Base-by-base conservation (phyloP, 2,888 invertebrate genomes). In the Ectemnius continuus region DNA sequence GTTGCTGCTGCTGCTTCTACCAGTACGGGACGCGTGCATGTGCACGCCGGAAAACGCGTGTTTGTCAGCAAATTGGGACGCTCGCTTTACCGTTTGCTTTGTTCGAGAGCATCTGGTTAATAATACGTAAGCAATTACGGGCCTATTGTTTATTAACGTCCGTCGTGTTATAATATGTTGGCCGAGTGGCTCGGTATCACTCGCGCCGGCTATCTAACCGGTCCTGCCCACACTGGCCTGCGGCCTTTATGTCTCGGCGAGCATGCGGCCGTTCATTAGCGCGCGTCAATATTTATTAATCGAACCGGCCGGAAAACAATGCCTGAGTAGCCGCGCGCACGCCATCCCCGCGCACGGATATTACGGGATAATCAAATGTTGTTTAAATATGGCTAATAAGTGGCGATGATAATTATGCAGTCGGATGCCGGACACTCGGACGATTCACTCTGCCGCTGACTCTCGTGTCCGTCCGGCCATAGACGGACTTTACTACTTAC, bases 251-350 rank as follows among this genome's bases (percentile, higher is more conserved):
- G 73, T 80, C 76, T 70, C 76, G 68, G 48, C 63, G 66, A 58
- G 36, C 36, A 8, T 36, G 59, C 67, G 67, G 58, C 68, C 68
- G 72, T 73, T 76, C 81, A 81, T 81, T 81, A 81, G 74, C 69
- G 67, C 36, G 63, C 52, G 81, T 74, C 80, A 81, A 81, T 81
- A 79, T 81, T 79, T 79, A 81, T 81, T 81, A 79, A 81, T 59
- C 70, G 48, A 52, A 52, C 68, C 79, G 69, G 61, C 58, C 71
- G 72, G 67, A 78, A 72, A 64, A 60, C 66, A 52, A 70, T 59
- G 59, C 58, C 28, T 14, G 5, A 45, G 2, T 60, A 46, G 36
- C 8, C 36, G 36, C 4, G 36, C 8, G 36, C 36, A n/a, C n/a
- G n/a, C n/a, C n/a, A n/a, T n/a, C 8, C 36, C 1, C 68, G 56